Conservation (phyloP, 2,113 vertebrate genomes). For the Xenus cinereus region DNA sequence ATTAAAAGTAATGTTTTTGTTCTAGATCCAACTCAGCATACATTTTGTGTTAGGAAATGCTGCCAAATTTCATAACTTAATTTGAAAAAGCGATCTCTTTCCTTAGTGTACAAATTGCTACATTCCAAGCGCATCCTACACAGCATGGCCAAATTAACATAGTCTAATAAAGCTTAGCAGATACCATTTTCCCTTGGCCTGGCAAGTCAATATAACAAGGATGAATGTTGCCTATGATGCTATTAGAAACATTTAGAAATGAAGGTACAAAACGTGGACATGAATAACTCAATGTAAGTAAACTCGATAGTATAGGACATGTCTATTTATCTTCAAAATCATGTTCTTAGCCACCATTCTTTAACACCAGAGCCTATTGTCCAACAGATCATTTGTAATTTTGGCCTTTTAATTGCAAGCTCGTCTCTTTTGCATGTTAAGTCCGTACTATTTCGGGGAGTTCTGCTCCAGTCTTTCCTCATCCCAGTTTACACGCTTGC, state of each 20-base stretch:
- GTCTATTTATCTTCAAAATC: background rate
- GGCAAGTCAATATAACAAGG: background rate
- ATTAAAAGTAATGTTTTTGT: background rate
- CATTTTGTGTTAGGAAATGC: conserved; percentile 16
- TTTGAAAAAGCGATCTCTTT: conserved; percentile 11
- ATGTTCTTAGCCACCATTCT: background rate
- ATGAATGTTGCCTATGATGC: background rate
- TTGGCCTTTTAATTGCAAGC: background rate
- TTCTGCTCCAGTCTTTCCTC: background rate
- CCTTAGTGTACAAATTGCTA: conserved; percentile 1
- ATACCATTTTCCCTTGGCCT: background rate
- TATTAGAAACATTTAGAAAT: background rate
- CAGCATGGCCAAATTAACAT: conserved; percentile 25
- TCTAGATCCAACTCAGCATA: background rate
- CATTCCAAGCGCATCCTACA: conserved; percentile 52
- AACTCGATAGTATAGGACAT: background rate
- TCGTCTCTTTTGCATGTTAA: background rate
- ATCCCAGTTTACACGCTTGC: conserved; percentile 22
- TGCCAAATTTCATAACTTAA: conserved; percentile 49
- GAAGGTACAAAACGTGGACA: background rate
- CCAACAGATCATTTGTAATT: background rate
- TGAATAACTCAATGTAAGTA: background rate
- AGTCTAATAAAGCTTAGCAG: conserved; percentile 1
- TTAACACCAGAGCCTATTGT: background rate
- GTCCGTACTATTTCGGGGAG: background rate